A percentile compares a stretch with the other conserved stretches of the same genome.
These are phyloP conservation scores for Ianthella basta DNA, from an alignment of 37 sponge, comb jelly and placozoan species.

Conservation along the genomic window DNA sequence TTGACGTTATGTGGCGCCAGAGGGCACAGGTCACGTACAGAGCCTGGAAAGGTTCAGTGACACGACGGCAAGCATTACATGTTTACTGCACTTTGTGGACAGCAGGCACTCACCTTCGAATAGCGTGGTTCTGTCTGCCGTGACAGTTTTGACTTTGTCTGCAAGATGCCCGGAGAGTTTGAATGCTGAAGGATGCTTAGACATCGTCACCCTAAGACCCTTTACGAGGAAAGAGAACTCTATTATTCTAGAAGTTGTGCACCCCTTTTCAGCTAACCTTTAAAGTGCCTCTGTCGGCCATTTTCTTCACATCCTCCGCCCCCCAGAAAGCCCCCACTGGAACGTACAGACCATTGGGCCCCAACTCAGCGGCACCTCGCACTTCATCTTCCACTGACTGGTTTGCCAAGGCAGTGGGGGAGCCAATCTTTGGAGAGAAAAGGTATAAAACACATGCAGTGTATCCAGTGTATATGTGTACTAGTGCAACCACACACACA, in stretches of 20 bases:
- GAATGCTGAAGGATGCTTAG: conserved; percentile 89
- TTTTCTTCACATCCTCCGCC: conserved; percentile 85
- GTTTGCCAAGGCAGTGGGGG: conserved; percentile 89
- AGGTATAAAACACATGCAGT: background rate
- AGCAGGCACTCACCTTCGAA: conserved; percentile 66
- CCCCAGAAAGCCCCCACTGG: conserved; percentile 94
- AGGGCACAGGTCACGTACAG: conserved; percentile 87
- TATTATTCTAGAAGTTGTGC: too few relatives aligned
- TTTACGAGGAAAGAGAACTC: conserved; percentile 15
- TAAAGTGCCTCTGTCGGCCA: conserved; percentile 91
- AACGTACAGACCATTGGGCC: conserved; percentile 79
- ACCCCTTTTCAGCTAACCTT: conserved; percentile 38
- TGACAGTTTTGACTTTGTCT: conserved; percentile 53
- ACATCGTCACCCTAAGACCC: conserved; percentile 90
- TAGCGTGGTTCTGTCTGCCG: conserved; percentile 45
- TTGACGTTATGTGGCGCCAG: conserved; percentile 93
- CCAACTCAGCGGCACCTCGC: conserved; percentile 18
- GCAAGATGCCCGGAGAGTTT: conserved; percentile 73
- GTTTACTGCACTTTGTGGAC: background rate
- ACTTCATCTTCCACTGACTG: conserved; percentile 50
- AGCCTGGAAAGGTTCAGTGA: conserved; percentile 47
- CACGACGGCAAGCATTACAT: background rate
- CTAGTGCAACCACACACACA: background rate
- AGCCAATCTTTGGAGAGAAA: conserved; percentile 74
- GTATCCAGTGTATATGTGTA: background rate